These are phyloP conservation scores for Trissonchulus sp. DNA, from an alignment of 2,888 invertebrate genomes.

Conservation along the genomic window DNA sequence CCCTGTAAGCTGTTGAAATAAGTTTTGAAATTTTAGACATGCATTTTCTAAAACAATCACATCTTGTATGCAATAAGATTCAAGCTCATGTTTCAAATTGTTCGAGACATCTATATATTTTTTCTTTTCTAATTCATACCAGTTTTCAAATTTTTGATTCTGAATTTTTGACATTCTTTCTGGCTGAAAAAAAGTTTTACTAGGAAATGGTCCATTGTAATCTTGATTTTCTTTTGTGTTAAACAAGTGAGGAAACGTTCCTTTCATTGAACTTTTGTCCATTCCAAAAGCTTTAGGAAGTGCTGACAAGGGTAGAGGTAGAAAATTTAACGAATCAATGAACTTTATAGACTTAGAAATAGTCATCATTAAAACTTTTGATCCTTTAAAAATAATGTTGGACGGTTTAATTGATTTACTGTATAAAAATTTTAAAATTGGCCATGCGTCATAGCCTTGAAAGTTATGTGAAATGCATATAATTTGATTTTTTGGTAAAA, in stretches of 20 bases:
- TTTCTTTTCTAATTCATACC: neutral
- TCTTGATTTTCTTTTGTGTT: neutral
- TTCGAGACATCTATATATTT: neutral
- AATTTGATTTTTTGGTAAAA: too few relatives aligned
- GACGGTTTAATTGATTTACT: neutral
- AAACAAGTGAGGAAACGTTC: too few relatives aligned
- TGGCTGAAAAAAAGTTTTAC: conserved; percentile 1
- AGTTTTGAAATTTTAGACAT: neutral
- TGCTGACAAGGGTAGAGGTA: neutral
- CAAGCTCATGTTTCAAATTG: neutral
- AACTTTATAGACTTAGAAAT: conserved; percentile 5
- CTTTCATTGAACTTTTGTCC: neutral
- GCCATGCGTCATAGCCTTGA: neutral
- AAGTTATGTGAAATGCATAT: conserved; percentile 1
- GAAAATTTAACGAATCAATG: too few relatives aligned
- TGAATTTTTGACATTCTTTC: neutral
- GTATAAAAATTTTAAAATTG: conserved; percentile 7
- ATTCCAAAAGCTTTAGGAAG: conserved; percentile 14
- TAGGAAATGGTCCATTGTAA: neutral
- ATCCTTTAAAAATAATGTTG: conserved; percentile 9
- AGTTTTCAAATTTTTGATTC: neutral
- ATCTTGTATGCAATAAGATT: conserved; percentile 11
- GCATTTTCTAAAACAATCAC: conserved; percentile 2
- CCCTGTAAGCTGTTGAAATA: neutral
- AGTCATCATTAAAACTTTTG: neutral